Evolutionary conservation across 2,888 invertebrate genomes (phyloP), one percentile per base, ranked within the genome.

Genomic region (Crematogaster levior): DNA sequence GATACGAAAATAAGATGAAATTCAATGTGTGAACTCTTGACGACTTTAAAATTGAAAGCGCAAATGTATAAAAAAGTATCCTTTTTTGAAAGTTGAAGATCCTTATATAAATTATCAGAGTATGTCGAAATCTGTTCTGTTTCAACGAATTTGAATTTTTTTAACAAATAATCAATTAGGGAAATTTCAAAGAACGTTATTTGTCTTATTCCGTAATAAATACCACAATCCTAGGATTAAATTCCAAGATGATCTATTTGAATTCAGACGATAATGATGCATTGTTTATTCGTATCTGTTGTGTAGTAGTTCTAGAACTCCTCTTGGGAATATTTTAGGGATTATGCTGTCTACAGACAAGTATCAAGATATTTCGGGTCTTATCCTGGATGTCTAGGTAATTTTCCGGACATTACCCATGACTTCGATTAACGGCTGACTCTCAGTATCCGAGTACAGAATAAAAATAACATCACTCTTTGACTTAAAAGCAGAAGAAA

Each of bases 341-440:
- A 12, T 37, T 12, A n/a, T 51, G 12, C 3, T 21, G 24, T 74
- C 34, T 65, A 27, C 65, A 51, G 37, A 27, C n/a, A 65, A 40
- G 30, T 40, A 51, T 65, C 37, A 65, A 72, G 56, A 46, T 56
- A 46, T 72, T 72, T 72, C 70, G 24, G 21, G 5, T 72, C 56
- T 70, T 65, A 65, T 37, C 37, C 34, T 9, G 27, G 27, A 75
- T 75, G 51, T 12, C 65, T 75, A 24, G 30, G 51, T 75, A 75
- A 75, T 75, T 75, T 75, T 75, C 75, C 75, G 37, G 51, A 65
- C 65, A 75, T 75, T 75, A 75, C 48, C 63, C 74, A 12, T 48
- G 74, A 63, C n/a, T 75, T 75, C 65, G 75, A 75, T 75, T 75
- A 75, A 65, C 40, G 12, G 63, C n/a, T 27, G 34, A 18, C 63